phyloP scores from a whole-genome alignment of 2,113 vertebrate genomes.

The Egretta garzetta region DNA sequence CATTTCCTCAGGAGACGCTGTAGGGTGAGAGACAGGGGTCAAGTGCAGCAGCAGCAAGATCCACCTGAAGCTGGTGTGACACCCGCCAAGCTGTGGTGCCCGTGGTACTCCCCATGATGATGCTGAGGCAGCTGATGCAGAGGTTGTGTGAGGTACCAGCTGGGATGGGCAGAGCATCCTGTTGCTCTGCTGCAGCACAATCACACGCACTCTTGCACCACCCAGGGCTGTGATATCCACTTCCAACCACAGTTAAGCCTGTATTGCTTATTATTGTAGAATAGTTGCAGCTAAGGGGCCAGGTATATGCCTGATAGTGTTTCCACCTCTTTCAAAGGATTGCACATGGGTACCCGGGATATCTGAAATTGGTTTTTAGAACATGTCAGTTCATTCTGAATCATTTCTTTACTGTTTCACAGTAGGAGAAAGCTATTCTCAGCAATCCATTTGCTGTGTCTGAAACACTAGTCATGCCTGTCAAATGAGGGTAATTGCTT shows the following conservation, averaged over 20 bases:
- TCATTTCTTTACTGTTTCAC: background rate
- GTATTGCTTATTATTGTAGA: background rate
- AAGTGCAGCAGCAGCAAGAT: background rate
- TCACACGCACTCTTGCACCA: too few species aligned
- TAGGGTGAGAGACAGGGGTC: background rate
- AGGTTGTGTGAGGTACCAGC: background rate
- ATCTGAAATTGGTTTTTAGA: background rate
- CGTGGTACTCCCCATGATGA: rapidly evolving
- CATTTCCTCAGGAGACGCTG: background rate
- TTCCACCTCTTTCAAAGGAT: background rate
- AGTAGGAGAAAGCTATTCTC: background rate
- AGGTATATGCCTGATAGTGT: background rate
- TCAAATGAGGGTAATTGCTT: background rate
- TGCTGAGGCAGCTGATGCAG: background rate
- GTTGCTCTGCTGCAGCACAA: background rate
- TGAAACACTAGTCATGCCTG: background rate
- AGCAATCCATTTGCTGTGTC: background rate
- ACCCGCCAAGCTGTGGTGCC: rapidly evolving
- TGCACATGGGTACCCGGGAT: rapidly evolving
- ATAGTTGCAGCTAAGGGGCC: background rate
- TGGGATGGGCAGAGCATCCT: background rate
- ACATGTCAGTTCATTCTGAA: background rate
- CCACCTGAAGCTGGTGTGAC: background rate
- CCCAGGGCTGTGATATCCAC: background rate
- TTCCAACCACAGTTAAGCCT: background rate